phyloP scores from a whole-genome alignment of 2,888 invertebrate genomes.

The Argyra leucocephala region DNA sequence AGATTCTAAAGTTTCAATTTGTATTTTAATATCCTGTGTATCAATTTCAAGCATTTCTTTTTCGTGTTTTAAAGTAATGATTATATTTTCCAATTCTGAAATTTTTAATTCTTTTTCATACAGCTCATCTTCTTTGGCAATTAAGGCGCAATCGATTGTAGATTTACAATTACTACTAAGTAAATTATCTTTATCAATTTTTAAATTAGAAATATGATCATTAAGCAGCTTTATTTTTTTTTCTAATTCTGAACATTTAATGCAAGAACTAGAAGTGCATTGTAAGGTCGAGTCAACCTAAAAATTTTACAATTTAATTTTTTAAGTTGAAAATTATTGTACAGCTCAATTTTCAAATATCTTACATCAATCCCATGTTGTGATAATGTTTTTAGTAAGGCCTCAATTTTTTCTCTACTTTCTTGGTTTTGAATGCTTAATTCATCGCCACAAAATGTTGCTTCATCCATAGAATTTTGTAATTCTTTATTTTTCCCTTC shows the following conservation, averaged over 20 bases:
- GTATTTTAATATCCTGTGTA: not conserved
- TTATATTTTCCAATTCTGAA: conserved; percentile 39
- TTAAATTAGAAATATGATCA: conserved; percentile 25
- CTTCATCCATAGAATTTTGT: conserved; percentile 85
- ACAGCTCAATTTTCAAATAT: conserved; percentile 10
- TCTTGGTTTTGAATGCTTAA: conserved; percentile 52
- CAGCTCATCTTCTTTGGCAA: conserved; percentile 30
- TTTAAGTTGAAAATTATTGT: not conserved
- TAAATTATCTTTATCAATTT: not conserved
- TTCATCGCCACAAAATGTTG: conserved; percentile 78
- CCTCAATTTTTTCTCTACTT: conserved; percentile 39
- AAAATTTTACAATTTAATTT: conserved; percentile 5
- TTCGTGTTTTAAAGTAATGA: not conserved
- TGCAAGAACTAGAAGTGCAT: not conserved
- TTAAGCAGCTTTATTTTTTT: conserved; percentile 29
- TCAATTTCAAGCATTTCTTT: not conserved
- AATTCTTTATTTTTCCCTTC: conserved; percentile 77
- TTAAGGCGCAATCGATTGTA: no score
- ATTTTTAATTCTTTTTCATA: conserved; percentile 43
- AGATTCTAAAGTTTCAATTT: not conserved
- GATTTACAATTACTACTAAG: no score
- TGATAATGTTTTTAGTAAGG: conserved; percentile 35
- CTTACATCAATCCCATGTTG: conserved; percentile 30
- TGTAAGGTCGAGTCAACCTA: not conserved
- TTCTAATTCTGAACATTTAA: conserved; percentile 27